A percentile compares a stretch with the other conserved stretches of the same genome.
These are phyloP conservation scores for Amblyraja radiata DNA, from an alignment of 2,797 vertebrate species.

Conservation along the genomic window DNA sequence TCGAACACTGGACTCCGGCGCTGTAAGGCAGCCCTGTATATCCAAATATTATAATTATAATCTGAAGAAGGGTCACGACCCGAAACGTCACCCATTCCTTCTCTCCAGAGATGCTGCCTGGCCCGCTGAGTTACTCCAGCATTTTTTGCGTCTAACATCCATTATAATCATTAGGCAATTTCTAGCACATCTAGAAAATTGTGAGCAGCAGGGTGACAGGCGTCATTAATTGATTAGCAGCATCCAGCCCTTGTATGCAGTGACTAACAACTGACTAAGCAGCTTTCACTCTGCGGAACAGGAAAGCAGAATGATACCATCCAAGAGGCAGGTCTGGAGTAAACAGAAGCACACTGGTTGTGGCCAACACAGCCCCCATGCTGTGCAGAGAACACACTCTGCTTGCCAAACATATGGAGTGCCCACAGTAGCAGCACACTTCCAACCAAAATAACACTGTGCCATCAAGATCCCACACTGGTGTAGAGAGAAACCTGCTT, in stretches of 20 bases:
- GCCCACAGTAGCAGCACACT: slow-evolving; percentile 23
- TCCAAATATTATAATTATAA: no score
- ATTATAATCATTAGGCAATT: background rate
- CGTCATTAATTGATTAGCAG: background rate
- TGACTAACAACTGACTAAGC: background rate
- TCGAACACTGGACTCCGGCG: no score
- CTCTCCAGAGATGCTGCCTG: no score
- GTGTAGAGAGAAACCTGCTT: background rate
- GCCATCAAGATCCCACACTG: slow-evolving; percentile 26
- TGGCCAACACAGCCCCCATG: slow-evolving; percentile 19
- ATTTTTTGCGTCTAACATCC: no score
- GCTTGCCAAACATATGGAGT: slow-evolving; percentile 33
- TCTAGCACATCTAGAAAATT: background rate
- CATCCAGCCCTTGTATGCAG: background rate
- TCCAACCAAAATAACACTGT: slow-evolving; percentile 34
- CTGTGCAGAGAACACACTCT: slow-evolving; percentile 19
- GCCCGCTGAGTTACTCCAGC: no score
- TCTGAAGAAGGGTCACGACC: no score
- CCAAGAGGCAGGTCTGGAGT: slow-evolving; percentile 3
- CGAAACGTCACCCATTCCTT: no score
- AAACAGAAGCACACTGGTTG: background rate
- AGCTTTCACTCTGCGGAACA: background rate
- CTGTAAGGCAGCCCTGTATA: no score
- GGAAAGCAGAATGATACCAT: background rate
- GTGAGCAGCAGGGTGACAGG: no score